Evolutionary conservation across 2,888 invertebrate genomes (phyloP).

Genomic region (Synanthedon myopaeformis): DNA sequence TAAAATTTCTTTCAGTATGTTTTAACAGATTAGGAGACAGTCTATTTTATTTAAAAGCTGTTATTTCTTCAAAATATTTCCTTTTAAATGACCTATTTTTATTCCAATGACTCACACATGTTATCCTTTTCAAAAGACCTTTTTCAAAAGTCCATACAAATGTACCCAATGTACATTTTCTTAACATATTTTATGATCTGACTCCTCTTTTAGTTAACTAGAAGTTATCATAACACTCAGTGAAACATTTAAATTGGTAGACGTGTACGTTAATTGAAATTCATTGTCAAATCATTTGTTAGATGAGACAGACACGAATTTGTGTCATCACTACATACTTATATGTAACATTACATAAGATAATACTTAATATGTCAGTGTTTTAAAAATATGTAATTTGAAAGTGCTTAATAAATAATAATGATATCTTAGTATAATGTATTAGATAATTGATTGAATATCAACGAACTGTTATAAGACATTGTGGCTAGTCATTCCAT

Average conservation of each 20-base stretch:
- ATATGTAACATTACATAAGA: conserved; percentile 22
- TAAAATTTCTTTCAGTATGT: no score
- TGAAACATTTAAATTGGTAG: conserved; percentile 40
- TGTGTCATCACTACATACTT: conserved; percentile 35
- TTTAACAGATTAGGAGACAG: no score
- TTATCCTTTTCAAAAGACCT: no score
- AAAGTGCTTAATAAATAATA: conserved; percentile 26
- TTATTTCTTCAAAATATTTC: no score
- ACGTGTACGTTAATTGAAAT: conserved; percentile 39
- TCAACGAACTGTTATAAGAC: conserved; percentile 57
- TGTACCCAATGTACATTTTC: not conserved
- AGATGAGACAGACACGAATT: conserved; percentile 26
- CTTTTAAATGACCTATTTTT: no score
- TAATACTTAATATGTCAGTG: conserved; percentile 9
- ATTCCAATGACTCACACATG: no score
- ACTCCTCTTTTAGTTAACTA: conserved; percentile 3
- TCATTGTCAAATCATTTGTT: conserved; percentile 38
- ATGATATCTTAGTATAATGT: conserved; percentile 22
- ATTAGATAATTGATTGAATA: conserved; percentile 26
- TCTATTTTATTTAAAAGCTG: no score
- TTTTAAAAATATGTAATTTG: conserved; percentile 19
- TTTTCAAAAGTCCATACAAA: not conserved
- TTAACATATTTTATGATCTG: not conserved
- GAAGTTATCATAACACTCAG: conserved; percentile 16
- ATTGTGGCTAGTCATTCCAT: conserved; percentile 56